Base-by-base conservation (phyloP, 2,888 invertebrate species). In the Pristionchus mayeri region DNA sequence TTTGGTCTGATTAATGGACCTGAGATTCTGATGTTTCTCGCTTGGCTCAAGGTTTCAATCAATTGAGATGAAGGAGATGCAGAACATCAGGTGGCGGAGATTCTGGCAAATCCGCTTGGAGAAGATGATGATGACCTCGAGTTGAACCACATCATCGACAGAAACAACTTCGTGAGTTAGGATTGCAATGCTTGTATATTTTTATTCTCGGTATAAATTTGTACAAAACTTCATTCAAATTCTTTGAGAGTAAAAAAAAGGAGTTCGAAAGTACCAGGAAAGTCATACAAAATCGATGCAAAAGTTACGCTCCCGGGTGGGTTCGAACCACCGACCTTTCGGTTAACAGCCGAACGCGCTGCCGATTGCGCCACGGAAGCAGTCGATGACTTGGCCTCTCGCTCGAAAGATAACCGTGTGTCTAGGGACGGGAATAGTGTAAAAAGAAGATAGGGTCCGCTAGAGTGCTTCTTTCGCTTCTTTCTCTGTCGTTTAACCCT, bases 321-420 rank as follows among this genome's bases (percentile, higher is more conserved):
- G 88, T 96, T 97, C 95, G 96, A 96, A 96, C 96, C 96, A 96
- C 96, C 96, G 96, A 96, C 96, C 96, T 96, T 96, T 96, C 96
- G 96, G 96, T 97, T 97, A 96, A 96, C 96, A 96, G 96, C 96
- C 96, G 96, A 96, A 96, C 96, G 96, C 96, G 96, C 96, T 96
- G 88, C 88, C 88, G 88, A 88, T 88, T 88, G 88, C 88, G 88
- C 88, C 88, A 88, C 88, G 88, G 87, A 88, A 87, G 88, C 88
- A 27, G 24, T 13, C 50, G 76, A 50, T 48, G 30, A 50, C 16
- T 16, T 30, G 16, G 13, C 21, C 50, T 30, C 30, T 48, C 76
- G 21, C 50, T 11, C 13, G 57, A 50, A 13, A 80, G 57, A 44
- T 40, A 13, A 57, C 7, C 21, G 21, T 57, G 40, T n/a, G 37